Conservation (phyloP, 2,888 invertebrate genomes). For the Agapostemon virescens region DNA sequence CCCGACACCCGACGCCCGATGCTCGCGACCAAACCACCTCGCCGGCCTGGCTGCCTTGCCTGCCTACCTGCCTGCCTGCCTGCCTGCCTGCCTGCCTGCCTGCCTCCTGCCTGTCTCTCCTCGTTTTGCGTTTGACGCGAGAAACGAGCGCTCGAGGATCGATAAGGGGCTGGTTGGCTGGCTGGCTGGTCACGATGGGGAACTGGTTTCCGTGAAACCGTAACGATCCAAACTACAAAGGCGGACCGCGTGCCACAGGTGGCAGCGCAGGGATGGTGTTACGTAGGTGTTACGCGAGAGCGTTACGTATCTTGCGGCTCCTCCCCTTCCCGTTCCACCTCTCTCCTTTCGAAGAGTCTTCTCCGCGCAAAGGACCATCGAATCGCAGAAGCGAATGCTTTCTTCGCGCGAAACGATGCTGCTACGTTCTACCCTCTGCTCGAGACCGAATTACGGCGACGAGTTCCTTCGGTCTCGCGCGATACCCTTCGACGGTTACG, state of each 20-base stretch:
- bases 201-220: constrained; percentile 15
- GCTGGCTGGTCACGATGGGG: not conserved
- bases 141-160: constrained; percentile 9
- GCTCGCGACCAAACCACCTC: not conserved
- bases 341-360: not conserved
- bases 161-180: not conserved
- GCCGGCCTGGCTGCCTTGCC: too few relatives aligned
- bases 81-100: too few relatives aligned
- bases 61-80: too few relatives aligned
- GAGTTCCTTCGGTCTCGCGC: too few relatives aligned
- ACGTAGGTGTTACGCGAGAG: constrained; percentile 28
- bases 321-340: not conserved
- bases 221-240: constrained; percentile 40
- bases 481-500: too few relatives aligned
- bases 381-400: not conserved
- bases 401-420: not conserved
- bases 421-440: too few relatives aligned
- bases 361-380: not conserved
- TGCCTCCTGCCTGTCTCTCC: not conserved
- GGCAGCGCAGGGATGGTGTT: constrained; percentile 60
- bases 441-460: too few relatives aligned
- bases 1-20: not conserved
- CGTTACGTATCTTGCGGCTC: not conserved
- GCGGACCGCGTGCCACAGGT: constrained; percentile 69
- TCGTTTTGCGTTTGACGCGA: not conserved